phyloP scores from a whole-genome alignment of 1,140 invertebrate genomes.

The Sitodiplosis mosellana region DNA sequence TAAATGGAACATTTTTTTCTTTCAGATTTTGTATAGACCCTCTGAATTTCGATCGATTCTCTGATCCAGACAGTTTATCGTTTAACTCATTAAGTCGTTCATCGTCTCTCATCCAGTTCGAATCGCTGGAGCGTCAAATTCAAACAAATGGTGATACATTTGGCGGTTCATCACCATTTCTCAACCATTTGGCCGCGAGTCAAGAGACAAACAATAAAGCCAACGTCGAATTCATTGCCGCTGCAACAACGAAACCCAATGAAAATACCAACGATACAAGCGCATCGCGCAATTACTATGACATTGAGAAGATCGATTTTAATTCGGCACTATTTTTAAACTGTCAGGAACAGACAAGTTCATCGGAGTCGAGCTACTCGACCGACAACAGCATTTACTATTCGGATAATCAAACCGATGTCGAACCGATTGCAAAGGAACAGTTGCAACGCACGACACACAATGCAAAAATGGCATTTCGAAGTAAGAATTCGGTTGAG shows the following conservation, averaged over 20 bases:
- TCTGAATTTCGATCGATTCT: constrained; percentile 24
- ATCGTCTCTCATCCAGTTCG: constrained; percentile 61
- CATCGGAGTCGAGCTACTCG: neutral
- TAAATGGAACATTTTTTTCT: neutral
- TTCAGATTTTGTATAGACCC: constrained; percentile 15
- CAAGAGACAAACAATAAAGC: constrained; percentile 4
- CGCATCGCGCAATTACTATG: constrained; percentile 21
- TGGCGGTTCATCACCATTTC: constrained; percentile 7
- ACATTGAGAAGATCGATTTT: constrained; percentile 21
- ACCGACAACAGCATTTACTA: neutral
- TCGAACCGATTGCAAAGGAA: neutral
- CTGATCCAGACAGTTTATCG: constrained; percentile 31
- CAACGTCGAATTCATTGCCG: neutral
- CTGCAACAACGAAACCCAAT: constrained; percentile 16
- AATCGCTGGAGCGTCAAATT: constrained; percentile 34
- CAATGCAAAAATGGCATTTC: neutral
- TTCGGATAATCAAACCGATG: neutral
- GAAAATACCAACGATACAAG: constrained; percentile 16
- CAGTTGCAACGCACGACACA: neutral
- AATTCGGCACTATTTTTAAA: constrained; percentile 2
- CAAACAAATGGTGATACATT: constrained; percentile 4
- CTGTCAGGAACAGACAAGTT: neutral
- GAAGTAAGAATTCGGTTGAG: constrained; percentile 40
- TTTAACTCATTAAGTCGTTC: constrained; percentile 40
- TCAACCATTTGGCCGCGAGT: constrained; percentile 16